A percentile compares a stretch with the other conserved stretches of the same genome.
phyloP scores from a whole-genome alignment of 2,113 vertebrate species.

The Pogona vitticeps region DNA sequence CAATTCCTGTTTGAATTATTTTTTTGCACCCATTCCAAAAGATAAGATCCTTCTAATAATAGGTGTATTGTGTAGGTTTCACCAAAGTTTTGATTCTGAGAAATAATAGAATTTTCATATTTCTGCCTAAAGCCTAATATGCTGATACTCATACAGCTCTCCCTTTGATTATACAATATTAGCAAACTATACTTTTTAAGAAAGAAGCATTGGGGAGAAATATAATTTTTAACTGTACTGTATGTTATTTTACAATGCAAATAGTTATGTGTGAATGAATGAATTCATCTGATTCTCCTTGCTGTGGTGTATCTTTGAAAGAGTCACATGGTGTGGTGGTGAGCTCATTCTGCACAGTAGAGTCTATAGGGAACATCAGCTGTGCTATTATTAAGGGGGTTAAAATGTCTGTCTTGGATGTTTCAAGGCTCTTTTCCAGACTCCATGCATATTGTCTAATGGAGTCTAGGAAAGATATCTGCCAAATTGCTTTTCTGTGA shows the following conservation, averaged over 20 bases:
- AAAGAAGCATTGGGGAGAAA: neutral
- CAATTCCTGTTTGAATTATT: neutral
- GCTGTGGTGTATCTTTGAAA: constrained; percentile 26
- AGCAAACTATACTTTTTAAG: neutral
- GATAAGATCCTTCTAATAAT: neutral
- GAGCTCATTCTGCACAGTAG: constrained; percentile 62
- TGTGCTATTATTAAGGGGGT: constrained; percentile 77
- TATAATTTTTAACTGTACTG: neutral
- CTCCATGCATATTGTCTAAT: constrained; percentile 57
- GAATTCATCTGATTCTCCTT: accelerated
- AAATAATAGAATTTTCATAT: neutral
- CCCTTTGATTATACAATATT: neutral
- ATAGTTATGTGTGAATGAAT: constrained; percentile 54
- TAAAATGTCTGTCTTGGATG: constrained; percentile 70
- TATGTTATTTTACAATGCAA: constrained; percentile 21
- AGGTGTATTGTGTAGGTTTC: neutral
- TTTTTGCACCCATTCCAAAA: neutral
- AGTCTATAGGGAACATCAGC: constrained; percentile 71
- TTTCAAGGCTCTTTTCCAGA: constrained; percentile 67
- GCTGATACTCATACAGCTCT: neutral
- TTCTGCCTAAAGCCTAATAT: accelerated
- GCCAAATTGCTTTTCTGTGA: constrained; percentile 47
- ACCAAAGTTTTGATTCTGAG: neutral
- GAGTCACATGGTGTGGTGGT: constrained; percentile 50
- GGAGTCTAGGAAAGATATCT: constrained; percentile 39